These are phyloP conservation scores for Danaus plexippus DNA, from an alignment of 1,140 invertebrate genomes.

Conservation along the genomic window DNA sequence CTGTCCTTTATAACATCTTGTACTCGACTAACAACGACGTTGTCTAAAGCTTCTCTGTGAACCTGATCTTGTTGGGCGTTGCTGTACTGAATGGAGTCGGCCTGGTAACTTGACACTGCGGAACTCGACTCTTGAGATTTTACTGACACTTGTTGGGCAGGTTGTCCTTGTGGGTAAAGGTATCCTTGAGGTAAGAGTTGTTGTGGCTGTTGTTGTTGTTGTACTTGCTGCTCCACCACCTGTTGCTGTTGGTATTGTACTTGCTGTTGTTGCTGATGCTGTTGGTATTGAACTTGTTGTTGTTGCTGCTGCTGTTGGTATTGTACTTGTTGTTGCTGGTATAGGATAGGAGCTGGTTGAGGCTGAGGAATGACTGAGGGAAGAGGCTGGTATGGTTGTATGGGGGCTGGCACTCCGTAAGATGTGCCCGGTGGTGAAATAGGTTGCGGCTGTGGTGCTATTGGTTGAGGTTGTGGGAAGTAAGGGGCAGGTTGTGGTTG, in stretches of 20 bases:
- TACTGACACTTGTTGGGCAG: constrained; percentile 20
- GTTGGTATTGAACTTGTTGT: no score
- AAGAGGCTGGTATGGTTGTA: constrained; percentile 8
- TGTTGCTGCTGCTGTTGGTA: constrained; percentile 24
- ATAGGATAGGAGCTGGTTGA: constrained; percentile 19
- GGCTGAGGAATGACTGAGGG: constrained; percentile 12
- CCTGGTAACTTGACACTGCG: constrained; percentile 39
- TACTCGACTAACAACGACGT: constrained; percentile 42
- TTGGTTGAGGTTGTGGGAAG: constrained; percentile 4
- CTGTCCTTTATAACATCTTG: constrained; percentile 52
- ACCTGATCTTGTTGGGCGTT: constrained; percentile 24
- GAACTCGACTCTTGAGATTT: constrained; percentile 29
- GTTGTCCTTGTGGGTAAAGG: constrained; percentile 10
- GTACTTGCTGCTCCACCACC: constrained; percentile 11
- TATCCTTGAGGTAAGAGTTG: no score
- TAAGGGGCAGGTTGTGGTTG: constrained; percentile 14
- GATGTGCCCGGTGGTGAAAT: constrained; percentile 11
- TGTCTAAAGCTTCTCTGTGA: constrained; percentile 49
- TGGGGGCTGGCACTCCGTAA: constrained; percentile 7
- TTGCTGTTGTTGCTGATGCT: constrained; percentile 5
- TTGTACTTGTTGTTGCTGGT: constrained; percentile 23
- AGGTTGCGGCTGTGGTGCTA: constrained; percentile 14
- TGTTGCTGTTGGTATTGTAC: constrained; percentile 11
- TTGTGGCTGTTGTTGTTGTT: constrained; percentile 2
- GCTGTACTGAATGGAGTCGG: constrained; percentile 44